These are phyloP conservation scores for Ochotona princeps DNA, from an alignment of 2,113 vertebrate genomes.

Conservation along the genomic window DNA sequence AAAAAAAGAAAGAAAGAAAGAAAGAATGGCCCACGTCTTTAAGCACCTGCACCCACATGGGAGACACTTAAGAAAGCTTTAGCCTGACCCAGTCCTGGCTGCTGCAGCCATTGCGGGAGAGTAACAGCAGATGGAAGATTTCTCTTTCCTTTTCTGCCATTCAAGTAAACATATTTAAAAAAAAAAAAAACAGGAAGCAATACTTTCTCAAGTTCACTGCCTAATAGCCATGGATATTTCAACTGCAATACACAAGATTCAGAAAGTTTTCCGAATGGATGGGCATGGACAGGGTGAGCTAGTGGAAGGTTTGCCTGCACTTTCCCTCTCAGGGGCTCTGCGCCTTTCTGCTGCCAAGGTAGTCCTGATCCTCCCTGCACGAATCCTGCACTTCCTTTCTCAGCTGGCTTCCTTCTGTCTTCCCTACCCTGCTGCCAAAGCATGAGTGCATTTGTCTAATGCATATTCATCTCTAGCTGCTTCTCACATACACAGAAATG, in stretches of 20 bases:
- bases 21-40: too few relatives aligned
- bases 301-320: neutral
- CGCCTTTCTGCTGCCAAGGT: neutral
- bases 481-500: neutral
- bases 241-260: neutral
- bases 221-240: neutral
- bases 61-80: too few relatives aligned
- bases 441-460: neutral
- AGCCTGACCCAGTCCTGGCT: too few relatives aligned
- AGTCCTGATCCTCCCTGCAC: neutral
- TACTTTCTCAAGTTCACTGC: neutral
- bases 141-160: too few relatives aligned
- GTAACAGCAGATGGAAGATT: too few relatives aligned
- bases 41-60: too few relatives aligned
- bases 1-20: too few relatives aligned
- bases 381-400: neutral
- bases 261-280: fast-evolving
- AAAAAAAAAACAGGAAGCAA: too few relatives aligned
- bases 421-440: neutral
- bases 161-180: too few relatives aligned
- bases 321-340: neutral
- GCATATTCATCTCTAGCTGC: slow-evolving; percentile 29
- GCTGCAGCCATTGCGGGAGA: too few relatives aligned
- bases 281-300: neutral
- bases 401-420: neutral